Conservation (phyloP, 2,797 vertebrate genomes). For the Gallirallus australis region DNA sequence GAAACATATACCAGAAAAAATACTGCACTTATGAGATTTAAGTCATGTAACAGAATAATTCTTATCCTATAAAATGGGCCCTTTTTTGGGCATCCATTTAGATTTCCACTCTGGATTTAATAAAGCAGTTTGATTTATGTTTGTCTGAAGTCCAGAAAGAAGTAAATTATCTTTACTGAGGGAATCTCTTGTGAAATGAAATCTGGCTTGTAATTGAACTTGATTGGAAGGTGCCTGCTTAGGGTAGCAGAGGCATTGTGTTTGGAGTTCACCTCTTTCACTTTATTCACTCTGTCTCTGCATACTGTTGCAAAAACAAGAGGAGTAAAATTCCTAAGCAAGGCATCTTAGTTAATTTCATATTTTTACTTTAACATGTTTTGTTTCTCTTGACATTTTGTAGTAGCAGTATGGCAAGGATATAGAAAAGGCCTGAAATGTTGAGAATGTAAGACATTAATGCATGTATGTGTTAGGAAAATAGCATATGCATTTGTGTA, state of each 20-base stretch:
- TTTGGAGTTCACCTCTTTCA: neutral
- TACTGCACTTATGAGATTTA: neutral
- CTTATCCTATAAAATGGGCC: neutral
- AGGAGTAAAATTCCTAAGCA: neutral
- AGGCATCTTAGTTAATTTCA: neutral
- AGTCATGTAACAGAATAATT: neutral
- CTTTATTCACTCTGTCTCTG: neutral
- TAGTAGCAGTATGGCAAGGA: neutral
- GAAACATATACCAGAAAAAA: neutral
- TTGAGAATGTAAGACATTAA: neutral
- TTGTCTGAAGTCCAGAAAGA: neutral
- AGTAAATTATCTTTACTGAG: neutral
- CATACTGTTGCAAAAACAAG: neutral
- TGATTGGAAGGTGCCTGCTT: neutral
- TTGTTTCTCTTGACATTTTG: neutral
- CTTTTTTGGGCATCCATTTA: neutral
- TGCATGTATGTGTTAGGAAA: neutral
- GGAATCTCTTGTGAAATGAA: neutral
- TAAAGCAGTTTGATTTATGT: neutral
- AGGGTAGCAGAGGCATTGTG: neutral
- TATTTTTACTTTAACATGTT: neutral
- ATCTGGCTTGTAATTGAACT: neutral
- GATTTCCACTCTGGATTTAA: neutral
- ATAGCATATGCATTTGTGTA: neutral
- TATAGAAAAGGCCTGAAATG: neutral